These are phyloP conservation scores for Hypolimnas misippus DNA, from an alignment of 2,888 invertebrate species.

Conservation along the genomic window DNA sequence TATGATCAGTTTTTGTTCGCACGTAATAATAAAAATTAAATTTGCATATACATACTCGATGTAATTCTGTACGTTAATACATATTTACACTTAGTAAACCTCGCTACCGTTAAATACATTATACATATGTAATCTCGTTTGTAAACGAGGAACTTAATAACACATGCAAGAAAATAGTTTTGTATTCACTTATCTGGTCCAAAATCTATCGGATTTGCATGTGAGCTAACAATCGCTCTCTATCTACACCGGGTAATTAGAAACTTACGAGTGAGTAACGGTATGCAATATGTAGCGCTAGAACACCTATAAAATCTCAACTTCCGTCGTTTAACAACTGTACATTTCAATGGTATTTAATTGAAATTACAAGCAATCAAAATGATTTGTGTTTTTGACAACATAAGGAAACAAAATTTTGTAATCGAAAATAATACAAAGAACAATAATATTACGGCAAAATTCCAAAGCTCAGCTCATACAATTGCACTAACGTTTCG, in stretches of 20 bases:
- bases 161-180: constrained; percentile 43
- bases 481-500: constrained; percentile 18
- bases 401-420: background rate
- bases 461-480: background rate
- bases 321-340: constrained; percentile 44
- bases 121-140: constrained; percentile 31
- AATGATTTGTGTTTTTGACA: background rate
- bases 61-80: too few relatives aligned
- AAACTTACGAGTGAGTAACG: constrained; percentile 72
- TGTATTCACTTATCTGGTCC: constrained; percentile 57
- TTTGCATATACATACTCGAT: constrained; percentile 21
- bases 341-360: constrained; percentile 13
- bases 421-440: background rate
- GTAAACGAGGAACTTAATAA: constrained; percentile 33
- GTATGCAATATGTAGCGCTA: constrained; percentile 64
- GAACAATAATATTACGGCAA: background rate
- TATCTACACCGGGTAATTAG: constrained; percentile 75
- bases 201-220: constrained; percentile 74
- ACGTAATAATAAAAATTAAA: too few relatives aligned
- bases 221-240: constrained; percentile 72
- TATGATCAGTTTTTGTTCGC: constrained; percentile 35
- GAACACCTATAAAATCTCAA: constrained; percentile 52
- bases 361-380: background rate
- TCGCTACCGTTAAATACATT: constrained; percentile 40
- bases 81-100: constrained; percentile 41